Evolutionary conservation across 2,113 vertebrate genomes (phyloP).

Genomic region (Strix aluco): DNA sequence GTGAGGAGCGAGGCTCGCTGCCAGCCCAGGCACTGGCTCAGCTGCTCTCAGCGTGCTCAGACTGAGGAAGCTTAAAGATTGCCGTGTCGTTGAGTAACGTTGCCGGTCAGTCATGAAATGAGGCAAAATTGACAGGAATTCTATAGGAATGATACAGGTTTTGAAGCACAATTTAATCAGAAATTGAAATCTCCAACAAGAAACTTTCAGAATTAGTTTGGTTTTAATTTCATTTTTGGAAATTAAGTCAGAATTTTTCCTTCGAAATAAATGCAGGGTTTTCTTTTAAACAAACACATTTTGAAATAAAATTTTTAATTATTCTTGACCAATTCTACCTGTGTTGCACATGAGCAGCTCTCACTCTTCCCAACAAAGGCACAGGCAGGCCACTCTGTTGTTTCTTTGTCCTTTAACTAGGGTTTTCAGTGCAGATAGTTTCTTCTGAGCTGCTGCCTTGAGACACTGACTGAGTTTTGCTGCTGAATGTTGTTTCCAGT

Average conservation of each 20-base stretch:
- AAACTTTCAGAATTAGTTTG: neutral
- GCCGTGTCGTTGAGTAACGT: rapidly evolving
- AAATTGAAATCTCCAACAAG: neutral
- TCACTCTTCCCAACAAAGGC: neutral
- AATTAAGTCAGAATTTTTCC: neutral
- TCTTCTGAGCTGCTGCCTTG: neutral
- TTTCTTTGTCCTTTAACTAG: neutral
- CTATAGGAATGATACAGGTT: neutral
- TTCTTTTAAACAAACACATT: neutral
- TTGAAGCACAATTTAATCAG: neutral
- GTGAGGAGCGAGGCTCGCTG: conserved; percentile 51
- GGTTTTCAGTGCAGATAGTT: neutral
- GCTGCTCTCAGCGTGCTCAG: neutral
- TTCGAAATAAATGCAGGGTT: rapidly evolving
- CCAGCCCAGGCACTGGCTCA: neutral
- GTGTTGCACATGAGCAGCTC: neutral
- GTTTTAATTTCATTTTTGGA: neutral
- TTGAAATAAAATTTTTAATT: neutral
- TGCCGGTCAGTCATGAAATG: too few relatives aligned
- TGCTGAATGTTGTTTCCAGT: neutral
- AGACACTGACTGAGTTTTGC: neutral
- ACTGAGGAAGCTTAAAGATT: neutral
- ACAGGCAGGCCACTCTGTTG: too few relatives aligned
- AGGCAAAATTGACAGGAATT: neutral
- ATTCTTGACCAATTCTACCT: too few relatives aligned